phyloP scores from a whole-genome alignment of 2,797 vertebrate genomes.

The Aulostomus chinensis region DNA sequence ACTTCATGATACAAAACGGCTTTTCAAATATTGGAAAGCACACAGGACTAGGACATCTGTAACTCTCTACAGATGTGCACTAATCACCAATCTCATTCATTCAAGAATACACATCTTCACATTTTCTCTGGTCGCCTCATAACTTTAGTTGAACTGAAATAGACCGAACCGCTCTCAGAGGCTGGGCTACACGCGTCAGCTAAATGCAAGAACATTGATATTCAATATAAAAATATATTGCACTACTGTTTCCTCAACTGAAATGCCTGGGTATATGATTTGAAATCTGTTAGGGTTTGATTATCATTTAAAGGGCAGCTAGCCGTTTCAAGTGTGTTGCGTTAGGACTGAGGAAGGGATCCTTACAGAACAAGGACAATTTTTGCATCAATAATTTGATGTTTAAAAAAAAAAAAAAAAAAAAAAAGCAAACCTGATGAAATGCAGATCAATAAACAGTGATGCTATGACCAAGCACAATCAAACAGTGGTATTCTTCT shows the following conservation, averaged over 20 bases:
- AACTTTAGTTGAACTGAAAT: constrained; percentile 49
- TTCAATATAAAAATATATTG: constrained; percentile 83
- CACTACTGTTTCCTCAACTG: constrained; percentile 74
- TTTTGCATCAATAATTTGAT: constrained; percentile 59
- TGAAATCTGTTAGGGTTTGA: constrained; percentile 49
- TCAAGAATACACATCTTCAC: constrained; percentile 53
- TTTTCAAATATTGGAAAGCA: constrained; percentile 62
- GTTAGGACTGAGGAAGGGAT: constrained; percentile 55
- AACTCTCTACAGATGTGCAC: constrained; percentile 31
- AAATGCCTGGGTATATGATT: constrained; percentile 61
- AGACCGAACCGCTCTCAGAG: constrained; percentile 51
- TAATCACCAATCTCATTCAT: constrained; percentile 46
- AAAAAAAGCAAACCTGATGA: constrained; percentile 32
- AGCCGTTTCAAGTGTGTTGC: constrained; percentile 62
- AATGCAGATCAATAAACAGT: constrained; percentile 49
- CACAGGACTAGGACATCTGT: constrained; percentile 38
- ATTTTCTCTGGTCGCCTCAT: constrained; percentile 57
- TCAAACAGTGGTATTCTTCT: constrained; percentile 69
- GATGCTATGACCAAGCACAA: constrained; percentile 52
- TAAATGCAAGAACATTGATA: constrained; percentile 72
- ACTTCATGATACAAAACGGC: constrained; percentile 56
- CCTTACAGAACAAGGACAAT: constrained; percentile 39
- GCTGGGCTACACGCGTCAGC: constrained; percentile 60
- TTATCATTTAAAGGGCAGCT: constrained; percentile 58
- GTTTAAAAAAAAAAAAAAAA: background rate